phyloP scores from a whole-genome alignment of 2,113 vertebrate genomes.

The Crotalus helleri region DNA sequence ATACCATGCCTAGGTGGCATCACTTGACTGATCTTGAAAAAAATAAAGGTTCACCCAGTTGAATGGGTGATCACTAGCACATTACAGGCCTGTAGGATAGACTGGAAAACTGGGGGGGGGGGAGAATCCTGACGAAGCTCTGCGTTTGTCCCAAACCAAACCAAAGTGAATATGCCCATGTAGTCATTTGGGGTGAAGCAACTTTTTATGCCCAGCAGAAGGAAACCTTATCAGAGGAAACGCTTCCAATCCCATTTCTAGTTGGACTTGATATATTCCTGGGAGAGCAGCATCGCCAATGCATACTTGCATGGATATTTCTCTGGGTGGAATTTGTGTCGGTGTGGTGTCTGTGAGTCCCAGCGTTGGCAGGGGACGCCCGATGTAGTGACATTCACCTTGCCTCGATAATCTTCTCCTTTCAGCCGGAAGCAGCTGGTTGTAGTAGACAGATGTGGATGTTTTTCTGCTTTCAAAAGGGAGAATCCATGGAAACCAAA shows the following conservation, averaged over 20 bases:
- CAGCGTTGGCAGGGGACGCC: conserved; percentile 92
- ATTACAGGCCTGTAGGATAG: not conserved
- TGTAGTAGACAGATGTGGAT: conserved; percentile 26
- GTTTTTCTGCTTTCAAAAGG: conserved; percentile 60
- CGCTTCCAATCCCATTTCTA: not conserved
- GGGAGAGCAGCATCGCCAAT: not conserved
- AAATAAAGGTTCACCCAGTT: not conserved
- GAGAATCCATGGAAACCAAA: not conserved
- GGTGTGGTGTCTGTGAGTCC: conserved; percentile 85
- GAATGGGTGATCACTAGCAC: not conserved
- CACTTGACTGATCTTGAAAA: not conserved
- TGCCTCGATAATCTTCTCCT: conserved; percentile 88
- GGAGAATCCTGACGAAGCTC: not conserved
- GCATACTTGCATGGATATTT: conserved; percentile 93
- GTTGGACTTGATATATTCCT: not conserved
- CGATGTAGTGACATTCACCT: conserved; percentile 79
- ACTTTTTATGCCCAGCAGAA: not conserved
- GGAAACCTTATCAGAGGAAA: not conserved
- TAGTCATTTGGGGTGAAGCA: not conserved
- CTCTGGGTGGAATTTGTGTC: conserved; percentile 83
- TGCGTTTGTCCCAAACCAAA: not conserved
- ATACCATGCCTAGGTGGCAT: not conserved
- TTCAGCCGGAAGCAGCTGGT: conserved; percentile 84
- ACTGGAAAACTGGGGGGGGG: not conserved
- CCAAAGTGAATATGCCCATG: not conserved